phyloP scores from a whole-genome alignment of 1,140 invertebrate species.

The Gerris buenoi region DNA sequence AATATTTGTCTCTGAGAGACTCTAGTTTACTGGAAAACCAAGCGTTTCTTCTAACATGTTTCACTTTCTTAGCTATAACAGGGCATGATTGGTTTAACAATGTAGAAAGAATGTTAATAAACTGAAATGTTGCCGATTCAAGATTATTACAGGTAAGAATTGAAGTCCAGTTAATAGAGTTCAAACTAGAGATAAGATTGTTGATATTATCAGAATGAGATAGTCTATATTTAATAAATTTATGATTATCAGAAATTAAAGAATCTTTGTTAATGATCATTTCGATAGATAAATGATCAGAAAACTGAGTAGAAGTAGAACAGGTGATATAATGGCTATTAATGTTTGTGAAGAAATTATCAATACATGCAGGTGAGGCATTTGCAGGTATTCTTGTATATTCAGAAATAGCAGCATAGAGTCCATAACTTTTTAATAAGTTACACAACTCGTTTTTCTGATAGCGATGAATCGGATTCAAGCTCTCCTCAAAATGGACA shows the following conservation, averaged over 20 bases:
- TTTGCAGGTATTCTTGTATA: neutral
- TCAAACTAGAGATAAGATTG: neutral
- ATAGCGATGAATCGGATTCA: neutral
- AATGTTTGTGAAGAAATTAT: neutral
- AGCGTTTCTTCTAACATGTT: neutral
- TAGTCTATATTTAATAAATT: neutral
- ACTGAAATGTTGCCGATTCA: neutral
- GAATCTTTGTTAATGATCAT: neutral
- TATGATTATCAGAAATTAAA: neutral
- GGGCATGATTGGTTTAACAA: neutral
- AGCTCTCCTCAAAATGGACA: neutral
- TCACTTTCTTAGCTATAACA: neutral
- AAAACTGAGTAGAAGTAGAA: neutral
- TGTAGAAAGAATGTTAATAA: neutral
- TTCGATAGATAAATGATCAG: neutral
- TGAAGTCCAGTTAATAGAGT: neutral
- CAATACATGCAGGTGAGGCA: neutral
- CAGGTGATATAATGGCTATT: neutral
- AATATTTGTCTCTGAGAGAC: neutral
- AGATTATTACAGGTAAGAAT: neutral
- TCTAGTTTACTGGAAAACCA: neutral
- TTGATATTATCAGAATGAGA: neutral
- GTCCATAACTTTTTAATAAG: neutral
- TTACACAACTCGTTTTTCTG: neutral
- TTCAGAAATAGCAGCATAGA: neutral